Base-by-base conservation (phyloP, 2,113 vertebrate species). In the Corynorhinus townsendii region DNA sequence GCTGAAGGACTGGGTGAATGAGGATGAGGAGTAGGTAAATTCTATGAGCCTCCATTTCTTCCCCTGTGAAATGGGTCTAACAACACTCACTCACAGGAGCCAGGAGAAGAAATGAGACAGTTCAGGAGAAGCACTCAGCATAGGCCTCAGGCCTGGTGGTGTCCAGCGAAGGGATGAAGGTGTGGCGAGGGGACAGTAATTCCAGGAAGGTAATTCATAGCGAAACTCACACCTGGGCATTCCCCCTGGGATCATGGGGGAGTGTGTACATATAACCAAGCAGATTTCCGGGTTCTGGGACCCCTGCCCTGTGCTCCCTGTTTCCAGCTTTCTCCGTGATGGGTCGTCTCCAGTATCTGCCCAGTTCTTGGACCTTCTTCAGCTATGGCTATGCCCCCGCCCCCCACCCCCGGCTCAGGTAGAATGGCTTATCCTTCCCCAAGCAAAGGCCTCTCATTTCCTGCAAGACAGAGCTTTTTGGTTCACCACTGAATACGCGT, bases 401-500 rank as follows among this genome's bases (percentile, higher is more conserved):
- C n/a, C n/a, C n/a, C n/a, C n/a, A n/a, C n/a, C n/a, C 17, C 7
- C 45, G 79, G 38, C 64, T 56, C 45, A 59, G 43, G 35, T 17
- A 52, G 43, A 69, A 54, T 26, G 26, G 4, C 30, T 38, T 4
- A 12, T 71, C 72, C 83, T 68, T 59, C 64, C 16, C 49, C 24
- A 17, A 12, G 16, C n/a, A 72, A 56, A 54, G 20, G 33, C 54
- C 49, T 93, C 54, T 90, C 87, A 24, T 16, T 35, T 15, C 38
- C 56, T 92, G 93, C 86, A 96, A 76, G 94, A 96, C 95, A 94
- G 97, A 96, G 59, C 26, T 93, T 16, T 38, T 17, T 7, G 19
- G 6, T 11, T 64, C 52, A 47, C 26, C 52, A 28, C 6, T 0
- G 5, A 20, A 66, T 8, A 26, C 16, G 38, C 15, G 5, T 12